Conservation (phyloP, 1,140 invertebrate species). For the Nasonia giraulti region DNA sequence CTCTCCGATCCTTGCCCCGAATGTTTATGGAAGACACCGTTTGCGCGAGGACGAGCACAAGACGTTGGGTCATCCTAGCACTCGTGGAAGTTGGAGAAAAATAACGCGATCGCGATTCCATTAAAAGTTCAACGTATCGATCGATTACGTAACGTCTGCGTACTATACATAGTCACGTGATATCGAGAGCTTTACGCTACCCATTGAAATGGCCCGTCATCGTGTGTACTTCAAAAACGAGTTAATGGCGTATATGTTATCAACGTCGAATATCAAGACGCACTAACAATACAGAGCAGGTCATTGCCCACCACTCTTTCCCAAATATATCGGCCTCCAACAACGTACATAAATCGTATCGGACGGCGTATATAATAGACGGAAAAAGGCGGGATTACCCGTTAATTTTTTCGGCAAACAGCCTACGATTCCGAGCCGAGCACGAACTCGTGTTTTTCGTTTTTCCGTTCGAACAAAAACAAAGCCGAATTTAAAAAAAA, state of each 20-base stretch:
- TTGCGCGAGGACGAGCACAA: no score
- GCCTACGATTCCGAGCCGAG: background rate
- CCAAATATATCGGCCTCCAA: background rate
- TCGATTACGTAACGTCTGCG: no score
- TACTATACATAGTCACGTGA: background rate
- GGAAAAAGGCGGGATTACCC: background rate
- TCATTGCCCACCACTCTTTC: background rate
- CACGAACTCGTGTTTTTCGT: no score
- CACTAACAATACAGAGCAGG: background rate
- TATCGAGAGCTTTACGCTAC: background rate
- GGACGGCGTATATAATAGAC: background rate
- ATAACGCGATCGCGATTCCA: background rate
- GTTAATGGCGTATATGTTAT: slow-evolving; percentile 14
- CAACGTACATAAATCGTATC: background rate
- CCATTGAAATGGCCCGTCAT: background rate
- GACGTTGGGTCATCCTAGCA: no score
- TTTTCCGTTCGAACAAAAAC: no score
- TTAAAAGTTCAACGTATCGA: no score
- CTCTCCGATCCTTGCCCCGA: slow-evolving; percentile 36
- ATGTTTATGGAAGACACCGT: background rate
- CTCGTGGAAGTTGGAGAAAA: no score
- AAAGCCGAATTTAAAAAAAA: no score
- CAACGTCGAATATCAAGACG: background rate
- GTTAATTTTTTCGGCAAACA: background rate
- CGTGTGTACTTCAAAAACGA: no score